Conservation (phyloP, 2,113 vertebrate genomes). For the Barnardius zonarius region DNA sequence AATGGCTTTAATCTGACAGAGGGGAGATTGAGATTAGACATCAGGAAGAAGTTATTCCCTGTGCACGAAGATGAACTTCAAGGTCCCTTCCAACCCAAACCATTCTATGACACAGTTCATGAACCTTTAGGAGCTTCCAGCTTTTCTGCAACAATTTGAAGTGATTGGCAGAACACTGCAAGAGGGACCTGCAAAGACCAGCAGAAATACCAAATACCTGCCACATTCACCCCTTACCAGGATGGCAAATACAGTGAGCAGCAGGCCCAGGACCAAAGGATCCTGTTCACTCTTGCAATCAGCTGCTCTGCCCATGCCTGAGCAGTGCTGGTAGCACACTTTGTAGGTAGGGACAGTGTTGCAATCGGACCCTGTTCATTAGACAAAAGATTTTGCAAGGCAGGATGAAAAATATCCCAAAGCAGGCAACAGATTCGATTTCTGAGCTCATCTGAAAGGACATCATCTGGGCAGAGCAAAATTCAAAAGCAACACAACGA, state of each 20-base stretch:
- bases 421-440: neutral
- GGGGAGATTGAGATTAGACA: neutral
- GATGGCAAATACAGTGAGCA: accelerated
- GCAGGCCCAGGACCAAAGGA: neutral
- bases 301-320: neutral
- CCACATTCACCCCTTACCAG: accelerated
- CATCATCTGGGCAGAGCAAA: neutral
- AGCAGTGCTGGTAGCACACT: neutral
- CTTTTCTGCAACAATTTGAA: neutral
- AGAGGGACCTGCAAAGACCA: too few species aligned
- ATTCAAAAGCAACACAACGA: neutral
- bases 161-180: neutral
- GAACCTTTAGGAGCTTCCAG: neutral
- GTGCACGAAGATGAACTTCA: neutral
- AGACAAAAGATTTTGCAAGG: neutral
- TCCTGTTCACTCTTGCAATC: neutral
- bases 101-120: neutral
- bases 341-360: neutral
- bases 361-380: neutral
- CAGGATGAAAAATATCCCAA: neutral
- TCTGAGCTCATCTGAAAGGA: neutral
- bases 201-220: neutral
- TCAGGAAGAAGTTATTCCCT: neutral
- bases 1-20: neutral
- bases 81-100: neutral